Conservation (phyloP, 2,888 invertebrate genomes). For the Callinectes sapidus region DNA sequence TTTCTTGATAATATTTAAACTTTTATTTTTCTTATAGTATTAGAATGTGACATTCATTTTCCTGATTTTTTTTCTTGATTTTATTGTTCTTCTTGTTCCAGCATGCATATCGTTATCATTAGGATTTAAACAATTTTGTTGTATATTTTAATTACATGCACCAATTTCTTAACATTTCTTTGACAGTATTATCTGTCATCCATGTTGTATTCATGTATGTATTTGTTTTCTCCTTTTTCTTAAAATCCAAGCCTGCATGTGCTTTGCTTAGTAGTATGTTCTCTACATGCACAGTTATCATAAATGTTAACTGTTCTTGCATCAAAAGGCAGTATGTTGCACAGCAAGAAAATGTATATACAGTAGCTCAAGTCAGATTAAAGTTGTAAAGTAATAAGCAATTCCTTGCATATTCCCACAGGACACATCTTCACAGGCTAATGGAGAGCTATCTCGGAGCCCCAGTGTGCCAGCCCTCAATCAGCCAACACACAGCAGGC, state of each 20-base stretch:
- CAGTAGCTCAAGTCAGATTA: not conserved
- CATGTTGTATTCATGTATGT: too few species aligned
- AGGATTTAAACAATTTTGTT: not conserved
- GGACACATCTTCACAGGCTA: conserved; percentile 20
- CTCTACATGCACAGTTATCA: not conserved
- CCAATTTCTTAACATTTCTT: too few species aligned
- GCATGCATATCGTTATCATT: not conserved
- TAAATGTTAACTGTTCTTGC: not conserved
- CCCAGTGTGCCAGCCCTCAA: conserved; percentile 45
- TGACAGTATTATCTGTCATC: too few species aligned
- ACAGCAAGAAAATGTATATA: not conserved
- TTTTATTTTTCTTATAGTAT: not conserved
- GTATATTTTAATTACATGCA: not conserved
- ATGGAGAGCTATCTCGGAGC: conserved; percentile 51
- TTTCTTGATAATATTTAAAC: not conserved
- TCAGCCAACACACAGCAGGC: not conserved
- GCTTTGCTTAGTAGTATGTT: not conserved
- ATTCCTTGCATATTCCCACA: not conserved
- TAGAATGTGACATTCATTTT: too few species aligned
- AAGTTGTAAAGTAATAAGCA: not conserved
- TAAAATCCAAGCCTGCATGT: not conserved
- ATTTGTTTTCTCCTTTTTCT: not conserved
- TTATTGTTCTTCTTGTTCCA: not conserved
- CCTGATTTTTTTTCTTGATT: not conserved
- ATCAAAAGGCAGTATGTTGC: not conserved